Percentiles rank a stretch among this genome's conserved stretches.
phyloP scores from a whole-genome alignment of 2,888 invertebrate genomes.

The Nomada ferruginata region DNA sequence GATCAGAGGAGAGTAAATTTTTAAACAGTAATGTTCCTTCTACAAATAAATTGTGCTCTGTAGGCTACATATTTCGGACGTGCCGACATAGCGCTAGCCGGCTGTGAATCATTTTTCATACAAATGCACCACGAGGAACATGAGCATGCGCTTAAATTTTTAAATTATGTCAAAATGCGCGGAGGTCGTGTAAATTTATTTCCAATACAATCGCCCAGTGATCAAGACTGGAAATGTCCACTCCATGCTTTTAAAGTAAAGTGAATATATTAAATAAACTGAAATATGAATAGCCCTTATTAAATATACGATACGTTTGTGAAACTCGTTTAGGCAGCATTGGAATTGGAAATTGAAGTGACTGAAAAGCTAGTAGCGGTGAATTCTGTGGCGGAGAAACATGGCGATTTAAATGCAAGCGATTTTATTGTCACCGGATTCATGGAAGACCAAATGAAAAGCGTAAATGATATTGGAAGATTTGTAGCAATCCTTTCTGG shows the following conservation, averaged over 20 bases:
- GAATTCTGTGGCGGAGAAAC: slow-evolving; percentile 83
- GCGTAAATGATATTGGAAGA: slow-evolving; percentile 87
- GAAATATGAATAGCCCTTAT: neutral
- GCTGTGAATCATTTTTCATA: slow-evolving; percentile 83
- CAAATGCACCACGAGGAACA: slow-evolving; percentile 85
- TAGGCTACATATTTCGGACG: slow-evolving; percentile 84
- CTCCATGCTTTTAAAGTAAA: slow-evolving; percentile 82
- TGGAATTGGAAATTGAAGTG: slow-evolving; percentile 75
- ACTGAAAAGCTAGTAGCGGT: slow-evolving; percentile 83
- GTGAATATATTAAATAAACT: neutral
- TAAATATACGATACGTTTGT: neutral
- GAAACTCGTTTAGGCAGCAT: slow-evolving; percentile 66
- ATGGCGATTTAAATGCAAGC: slow-evolving; percentile 85
- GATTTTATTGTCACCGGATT: slow-evolving; percentile 86
- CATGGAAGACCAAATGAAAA: slow-evolving; percentile 86
- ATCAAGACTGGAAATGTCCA: slow-evolving; percentile 83
- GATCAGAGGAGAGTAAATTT: neutral
- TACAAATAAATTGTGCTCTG: neutral
- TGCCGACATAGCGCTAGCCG: slow-evolving; percentile 84
- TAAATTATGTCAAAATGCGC: slow-evolving; percentile 84
- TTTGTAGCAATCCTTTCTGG: slow-evolving; percentile 84
- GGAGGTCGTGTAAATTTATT: slow-evolving; percentile 83
- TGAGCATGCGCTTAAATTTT: slow-evolving; percentile 83
- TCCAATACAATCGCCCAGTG: slow-evolving; percentile 75
- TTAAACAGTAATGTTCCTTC: neutral